Base-by-base conservation (phyloP, 2,888 invertebrate genomes). In the Acleris emargana region DNA sequence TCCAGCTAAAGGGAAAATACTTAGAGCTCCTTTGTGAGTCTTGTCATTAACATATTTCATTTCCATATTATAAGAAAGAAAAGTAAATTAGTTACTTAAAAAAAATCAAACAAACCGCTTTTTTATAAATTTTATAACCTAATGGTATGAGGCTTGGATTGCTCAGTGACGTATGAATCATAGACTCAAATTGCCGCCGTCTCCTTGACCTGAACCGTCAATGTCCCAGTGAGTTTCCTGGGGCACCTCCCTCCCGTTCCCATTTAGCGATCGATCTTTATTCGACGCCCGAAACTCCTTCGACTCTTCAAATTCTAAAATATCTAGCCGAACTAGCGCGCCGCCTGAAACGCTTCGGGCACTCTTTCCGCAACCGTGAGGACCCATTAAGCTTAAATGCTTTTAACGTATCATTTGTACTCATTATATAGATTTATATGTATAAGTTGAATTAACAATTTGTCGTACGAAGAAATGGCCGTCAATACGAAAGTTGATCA, bases 201-300 rank as follows among this genome's bases (percentile, higher is more conserved):
- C 13, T 38, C 13, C 38, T 38, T 38, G 38, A 38, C 38, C 38
- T 38, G 9, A 38, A 38, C 38, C 13, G 38, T 38, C 38, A 13
- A 13, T 45, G 32, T 17, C 42, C 42, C 42, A 17, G 17, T 32
- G 45, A 18, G 18, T 28, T 51, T 55, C 60, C 45, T 55, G 28
- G 59, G 54, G 50, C 64, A 50, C 50, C 64, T 64, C 18, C 59
- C 17, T 58, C 54, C 28, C 50, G 43, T 55, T 51, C 60, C 55
- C 53, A 55, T 64, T 59, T 50, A 11, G 43, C 55, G 60, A 64
- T 64, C 64, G 60, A 64, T 60, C 60, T 60, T 57, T 54, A 43
- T 55, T 32, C 55, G 43, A 42, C 55, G 60, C 50, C 22, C 16
- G 58, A 61, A 38, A 49, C 59, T 50, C 43, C 64, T 55, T 52